Base-by-base conservation (phyloP, 1,140 invertebrate genomes). In the Trichomalopsis sarcophagae region DNA sequence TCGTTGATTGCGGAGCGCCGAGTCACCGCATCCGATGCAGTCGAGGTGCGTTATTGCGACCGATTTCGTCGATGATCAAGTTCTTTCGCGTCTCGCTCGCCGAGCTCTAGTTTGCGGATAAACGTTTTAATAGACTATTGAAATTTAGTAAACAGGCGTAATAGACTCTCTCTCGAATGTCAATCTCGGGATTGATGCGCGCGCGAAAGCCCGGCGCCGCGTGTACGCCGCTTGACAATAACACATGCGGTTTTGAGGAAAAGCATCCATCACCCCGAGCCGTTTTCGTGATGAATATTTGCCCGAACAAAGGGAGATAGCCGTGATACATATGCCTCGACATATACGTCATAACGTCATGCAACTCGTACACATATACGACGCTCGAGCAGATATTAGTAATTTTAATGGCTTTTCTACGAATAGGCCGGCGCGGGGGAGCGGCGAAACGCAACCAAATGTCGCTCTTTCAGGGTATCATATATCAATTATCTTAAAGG, bases 361-460 rank as follows among this genome's bases (percentile, higher is more conserved):
- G 17, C 17, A 55, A 14, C 13, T 55, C 4, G 27, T 27, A 27
- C 1, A 27, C 1, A 27, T 62, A n/a, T 62, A n/a, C 4, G n/a
- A 62, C 21, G 55, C 55, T 62, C 21, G 17, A 5, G 21, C 62
- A 69, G 71, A 81, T 86, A 75, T 71, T 74, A 78, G 69, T 23
- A 85, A 88, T 84, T 85, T 85, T 79, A 30, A 68, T 74, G 77
- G 68, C 23, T 30, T 86, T 85, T 80, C 82, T 68, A 36, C 27
- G 82, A 86, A 85, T 84, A 76, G 81, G 69, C 80, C 81, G 78
- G 33, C 81, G 77, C 21, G 21, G 82, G 84, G 80, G 40, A 74
- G 75, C 84, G 69, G 55, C 82, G 47, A 84, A 86, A 84, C 62
- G 79, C 55, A 13, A 50, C 44, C 74, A 71, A 81, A 84, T 85